Percentiles rank a stretch among this genome's conserved stretches.
Conservation (phyloP, 2,888 invertebrate species). For the Quadriops clusia region DNA sequence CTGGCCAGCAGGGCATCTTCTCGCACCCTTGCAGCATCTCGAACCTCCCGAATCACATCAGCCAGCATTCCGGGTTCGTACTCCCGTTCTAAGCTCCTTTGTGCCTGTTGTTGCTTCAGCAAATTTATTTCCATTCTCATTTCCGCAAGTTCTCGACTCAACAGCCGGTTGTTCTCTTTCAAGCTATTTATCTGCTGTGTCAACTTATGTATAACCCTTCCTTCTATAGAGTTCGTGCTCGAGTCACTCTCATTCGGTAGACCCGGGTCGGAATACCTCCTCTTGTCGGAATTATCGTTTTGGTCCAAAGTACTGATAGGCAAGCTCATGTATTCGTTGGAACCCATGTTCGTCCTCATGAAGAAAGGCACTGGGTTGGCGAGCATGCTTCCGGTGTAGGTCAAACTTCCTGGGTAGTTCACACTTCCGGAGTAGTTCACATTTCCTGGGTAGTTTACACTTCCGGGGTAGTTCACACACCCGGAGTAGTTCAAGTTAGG, state of each 20-base stretch:
- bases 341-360: conserved; percentile 21
- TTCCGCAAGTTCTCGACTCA: conserved; percentile 63
- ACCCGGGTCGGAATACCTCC: conserved; percentile 59
- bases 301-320: conserved; percentile 56
- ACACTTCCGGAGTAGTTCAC: no score
- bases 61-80: conserved; percentile 64
- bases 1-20: conserved; percentile 58
- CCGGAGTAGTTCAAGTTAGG: no score
- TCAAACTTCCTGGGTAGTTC: conserved; percentile 8
- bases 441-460: conserved; percentile 2
- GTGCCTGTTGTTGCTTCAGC: conserved; percentile 29
- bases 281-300: conserved; percentile 42
- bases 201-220: conserved; percentile 48
- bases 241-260: conserved; percentile 38
- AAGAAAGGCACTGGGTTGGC: conserved; percentile 12
- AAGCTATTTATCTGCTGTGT: conserved; percentile 61
- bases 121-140: conserved; percentile 50
- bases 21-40: conserved; percentile 58
- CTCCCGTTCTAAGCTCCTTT: conserved; percentile 31
- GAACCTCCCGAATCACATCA: conserved; percentile 59
- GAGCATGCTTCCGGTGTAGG: conserved; percentile 6
- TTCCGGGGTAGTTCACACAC: conserved; percentile 4
- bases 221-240: conserved; percentile 45
- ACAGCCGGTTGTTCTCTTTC: conserved; percentile 61
- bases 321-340: conserved; percentile 50